phyloP scores from a whole-genome alignment of 2,797 vertebrate species.

The Acrocephalus scirpaceus region DNA sequence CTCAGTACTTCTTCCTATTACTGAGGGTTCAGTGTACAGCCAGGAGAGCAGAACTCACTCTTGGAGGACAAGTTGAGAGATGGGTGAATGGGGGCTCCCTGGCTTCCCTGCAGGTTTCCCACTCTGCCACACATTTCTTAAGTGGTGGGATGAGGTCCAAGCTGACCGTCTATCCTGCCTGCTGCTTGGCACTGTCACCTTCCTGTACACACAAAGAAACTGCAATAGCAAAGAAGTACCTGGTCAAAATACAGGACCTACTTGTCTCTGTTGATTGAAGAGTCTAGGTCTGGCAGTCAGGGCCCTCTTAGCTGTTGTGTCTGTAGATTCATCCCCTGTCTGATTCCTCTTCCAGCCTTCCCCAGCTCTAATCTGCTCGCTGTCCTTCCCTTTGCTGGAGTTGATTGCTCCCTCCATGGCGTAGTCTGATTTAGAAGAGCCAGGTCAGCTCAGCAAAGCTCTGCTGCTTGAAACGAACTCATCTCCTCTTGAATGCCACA shows the following conservation, averaged over 20 bases:
- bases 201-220: not conserved
- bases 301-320: not conserved
- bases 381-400: not conserved
- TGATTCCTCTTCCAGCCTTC: not conserved
- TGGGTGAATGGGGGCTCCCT: not conserved
- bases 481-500: not conserved
- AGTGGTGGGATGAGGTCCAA: not conserved
- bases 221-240: not conserved
- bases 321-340: not conserved
- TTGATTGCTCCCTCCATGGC: not conserved
- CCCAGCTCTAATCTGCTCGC: not conserved
- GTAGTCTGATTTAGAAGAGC: not conserved
- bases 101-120: not conserved
- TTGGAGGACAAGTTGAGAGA: not conserved
- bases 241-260: not conserved
- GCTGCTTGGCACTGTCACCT: not conserved
- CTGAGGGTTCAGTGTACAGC: not conserved
- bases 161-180: not conserved
- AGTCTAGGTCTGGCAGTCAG: not conserved
- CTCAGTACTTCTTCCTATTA: not conserved
- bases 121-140: not conserved
- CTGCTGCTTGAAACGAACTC: not conserved
- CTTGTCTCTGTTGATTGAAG: not conserved
- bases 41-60: not conserved
- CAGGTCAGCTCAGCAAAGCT: not conserved